phyloP scores from a whole-genome alignment of 2,797 vertebrate species.

The Phrynocephalus vlangalii region DNA sequence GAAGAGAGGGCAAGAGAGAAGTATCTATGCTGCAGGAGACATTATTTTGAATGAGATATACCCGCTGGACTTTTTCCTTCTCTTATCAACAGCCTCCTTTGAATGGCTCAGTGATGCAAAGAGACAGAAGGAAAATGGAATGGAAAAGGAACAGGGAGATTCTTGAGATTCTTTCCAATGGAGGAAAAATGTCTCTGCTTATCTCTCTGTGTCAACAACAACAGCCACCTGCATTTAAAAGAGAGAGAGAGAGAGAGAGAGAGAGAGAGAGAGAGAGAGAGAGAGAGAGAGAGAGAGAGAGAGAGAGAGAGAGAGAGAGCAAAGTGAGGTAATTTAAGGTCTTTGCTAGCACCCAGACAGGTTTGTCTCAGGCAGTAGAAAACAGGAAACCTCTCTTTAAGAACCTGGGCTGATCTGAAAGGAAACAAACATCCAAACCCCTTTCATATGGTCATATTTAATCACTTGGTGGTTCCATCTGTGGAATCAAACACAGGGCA shows the following conservation, averaged over 20 bases:
- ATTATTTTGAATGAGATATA: slow-evolving; percentile 30
- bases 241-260: neutral
- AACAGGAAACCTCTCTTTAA: slow-evolving; percentile 17
- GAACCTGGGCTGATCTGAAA: neutral
- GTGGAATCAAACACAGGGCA: neutral
- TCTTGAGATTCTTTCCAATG: slow-evolving; percentile 64
- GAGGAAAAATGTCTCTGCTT: slow-evolving; percentile 57
- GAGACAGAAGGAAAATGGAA: slow-evolving; percentile 28
- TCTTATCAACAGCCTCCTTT: neutral
- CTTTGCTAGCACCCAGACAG: slow-evolving; percentile 28
- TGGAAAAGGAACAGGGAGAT: slow-evolving; percentile 59
- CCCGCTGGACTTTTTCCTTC: neutral
- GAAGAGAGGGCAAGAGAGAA: neutral
- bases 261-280: neutral
- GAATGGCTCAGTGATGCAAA: slow-evolving; percentile 25
- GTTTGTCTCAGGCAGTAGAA: slow-evolving; percentile 20
- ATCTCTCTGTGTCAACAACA: slow-evolving; percentile 65
- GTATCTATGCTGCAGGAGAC: neutral
- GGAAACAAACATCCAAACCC: neutral
- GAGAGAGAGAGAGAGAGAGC: no score
- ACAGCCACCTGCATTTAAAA: slow-evolving; percentile 66
- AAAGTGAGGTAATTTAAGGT: neutral
- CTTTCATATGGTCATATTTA: neutral
- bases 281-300: no score
- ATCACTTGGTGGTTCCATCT: neutral